Evolutionary conservation across 2,113 vertebrate genomes (phyloP), one percentile per base, ranked within the genome.

Genomic region (Dasypus novemcinctus): DNA sequence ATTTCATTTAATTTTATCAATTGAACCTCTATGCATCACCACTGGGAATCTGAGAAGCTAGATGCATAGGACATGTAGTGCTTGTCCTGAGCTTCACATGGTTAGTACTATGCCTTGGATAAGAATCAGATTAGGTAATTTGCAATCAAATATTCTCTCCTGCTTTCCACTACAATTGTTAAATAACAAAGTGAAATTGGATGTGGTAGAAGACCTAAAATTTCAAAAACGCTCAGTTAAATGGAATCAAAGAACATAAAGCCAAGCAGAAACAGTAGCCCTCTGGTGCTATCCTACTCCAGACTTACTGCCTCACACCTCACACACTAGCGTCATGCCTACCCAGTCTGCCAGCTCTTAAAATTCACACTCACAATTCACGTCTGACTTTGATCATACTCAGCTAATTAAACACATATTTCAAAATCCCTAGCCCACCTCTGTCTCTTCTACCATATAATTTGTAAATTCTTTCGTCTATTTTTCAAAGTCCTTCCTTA

Each of bases 241-340:
- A 12, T 2, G 38, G 76, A 85, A 64, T 7, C 21, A 27, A 85
- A 80, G 76, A 31, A 29, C 10, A 61, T n/a, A 63, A 10, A 89
- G 14, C 78, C 41, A 66, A 52, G 43, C 10, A 74, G 79, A 13
- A 75, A 43, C 12, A 15, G 2, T 9, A 68, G 8, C 33, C 2
- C 10, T 21, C 2, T 14, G 2, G 13, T n/a, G 49, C 43, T n/a
- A 1, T 43, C 52, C 12, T 76, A 27, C 29, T 15, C 17, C 54
- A 52, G 7, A 15, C 6, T 54, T 17, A 17, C 33, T 33, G 0
- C 2, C 4, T 71, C 36, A 29, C 0, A 17, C 25, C 61, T 80
- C 59, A 33, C 27, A 2, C 59, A 49, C 6, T 2, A n/a, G 25
- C 20, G 1, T 31, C 38, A 10, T 0, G 1, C 29, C 1, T 41